These are phyloP conservation scores for Hymenochirus boettgeri DNA, from an alignment of 2,113 vertebrate genomes.

Conservation along the genomic window DNA sequence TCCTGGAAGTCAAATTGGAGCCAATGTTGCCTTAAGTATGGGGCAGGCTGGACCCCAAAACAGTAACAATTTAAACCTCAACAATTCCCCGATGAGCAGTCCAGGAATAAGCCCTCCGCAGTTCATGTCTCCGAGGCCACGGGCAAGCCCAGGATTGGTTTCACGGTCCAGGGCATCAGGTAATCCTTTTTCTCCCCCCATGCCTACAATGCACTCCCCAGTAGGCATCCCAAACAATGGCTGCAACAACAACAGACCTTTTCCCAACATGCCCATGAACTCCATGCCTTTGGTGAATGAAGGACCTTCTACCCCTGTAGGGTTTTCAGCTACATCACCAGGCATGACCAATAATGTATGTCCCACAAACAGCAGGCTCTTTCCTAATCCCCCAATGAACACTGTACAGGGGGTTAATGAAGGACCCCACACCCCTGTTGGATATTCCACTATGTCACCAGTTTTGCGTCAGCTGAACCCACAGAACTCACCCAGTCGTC, in stretches of 20 bases:
- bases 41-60: conserved; percentile 61
- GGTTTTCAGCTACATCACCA: conserved; percentile 72
- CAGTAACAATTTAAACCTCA: conserved; percentile 59
- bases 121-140: conserved; percentile 83
- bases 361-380: conserved; percentile 62
- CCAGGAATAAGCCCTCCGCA: conserved; percentile 81
- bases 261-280: conserved; percentile 58
- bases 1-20: conserved; percentile 62
- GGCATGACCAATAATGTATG: conserved; percentile 38
- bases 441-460: conserved; percentile 71
- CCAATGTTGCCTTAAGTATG: conserved; percentile 68
- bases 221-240: conserved; percentile 60
- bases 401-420: conserved; percentile 60
- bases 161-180: conserved; percentile 70
- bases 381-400: conserved; percentile 57
- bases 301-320: conserved; percentile 55
- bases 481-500: conserved; percentile 63
- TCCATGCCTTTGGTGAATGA: conserved; percentile 60
- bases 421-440: conserved; percentile 55
- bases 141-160: conserved; percentile 74
- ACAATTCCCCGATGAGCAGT: conserved; percentile 75
- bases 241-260: conserved; percentile 53
- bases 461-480: conserved; percentile 68
- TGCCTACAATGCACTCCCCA: conserved; percentile 79
- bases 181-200: conserved; percentile 81